Percentiles rank a stretch among this genome's conserved stretches.
phyloP scores from a whole-genome alignment of 2,797 vertebrate genomes.

The Manis javanica region DNA sequence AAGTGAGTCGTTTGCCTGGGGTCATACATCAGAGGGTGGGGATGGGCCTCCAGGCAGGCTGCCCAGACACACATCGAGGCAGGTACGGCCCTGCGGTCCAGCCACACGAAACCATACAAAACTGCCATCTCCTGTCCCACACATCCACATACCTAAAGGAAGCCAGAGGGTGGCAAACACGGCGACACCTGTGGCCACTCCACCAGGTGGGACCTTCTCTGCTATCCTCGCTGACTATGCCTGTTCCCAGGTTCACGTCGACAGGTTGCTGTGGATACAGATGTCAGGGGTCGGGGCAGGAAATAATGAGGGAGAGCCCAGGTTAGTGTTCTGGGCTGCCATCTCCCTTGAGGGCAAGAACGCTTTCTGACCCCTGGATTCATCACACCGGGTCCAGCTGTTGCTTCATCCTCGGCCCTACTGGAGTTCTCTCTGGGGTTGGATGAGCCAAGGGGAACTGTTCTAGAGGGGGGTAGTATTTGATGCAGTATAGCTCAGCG shows the following conservation, averaged over 20 bases:
- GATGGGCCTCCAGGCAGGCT: not conserved
- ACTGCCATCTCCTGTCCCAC: not conserved
- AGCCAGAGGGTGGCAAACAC: not conserved
- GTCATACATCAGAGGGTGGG: not conserved
- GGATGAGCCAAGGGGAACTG: not conserved
- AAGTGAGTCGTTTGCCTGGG: not conserved
- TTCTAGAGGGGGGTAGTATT: not conserved
- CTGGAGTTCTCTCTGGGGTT: not conserved
- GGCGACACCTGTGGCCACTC: fast-evolving
- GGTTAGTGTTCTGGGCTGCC: too few species aligned
- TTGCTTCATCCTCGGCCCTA: not conserved
- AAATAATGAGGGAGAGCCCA: not conserved
- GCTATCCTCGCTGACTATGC: not conserved
- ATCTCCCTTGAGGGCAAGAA: not conserved
- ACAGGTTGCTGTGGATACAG: not conserved
- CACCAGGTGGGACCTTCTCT: not conserved
- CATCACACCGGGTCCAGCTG: not conserved
- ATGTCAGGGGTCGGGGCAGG: not conserved
- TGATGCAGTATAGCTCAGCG: not conserved
- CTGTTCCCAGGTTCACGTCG: not conserved
- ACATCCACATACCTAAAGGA: not conserved
- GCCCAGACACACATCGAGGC: not conserved
- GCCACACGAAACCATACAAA: not conserved
- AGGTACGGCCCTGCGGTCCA: not conserved
- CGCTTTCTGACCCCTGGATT: not conserved